These are phyloP conservation scores for Cydia fagiglandana DNA, from an alignment of 1,140 invertebrate species.

Conservation along the genomic window DNA sequence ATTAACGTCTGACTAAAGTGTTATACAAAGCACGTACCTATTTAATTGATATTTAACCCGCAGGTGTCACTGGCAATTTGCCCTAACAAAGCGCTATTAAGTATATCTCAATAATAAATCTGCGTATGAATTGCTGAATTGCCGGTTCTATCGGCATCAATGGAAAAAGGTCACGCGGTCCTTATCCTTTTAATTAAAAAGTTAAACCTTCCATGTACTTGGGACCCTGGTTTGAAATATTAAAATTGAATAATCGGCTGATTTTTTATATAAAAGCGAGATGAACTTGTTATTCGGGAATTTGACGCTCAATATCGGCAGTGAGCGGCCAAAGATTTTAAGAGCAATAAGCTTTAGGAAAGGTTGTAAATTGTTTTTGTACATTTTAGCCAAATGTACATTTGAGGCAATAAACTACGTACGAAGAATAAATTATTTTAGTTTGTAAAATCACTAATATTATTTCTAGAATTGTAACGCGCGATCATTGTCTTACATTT, in stretches of 20 bases:
- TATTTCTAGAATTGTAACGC: no score
- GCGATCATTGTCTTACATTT: no score
- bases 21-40: not conserved
- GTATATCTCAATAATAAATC: conserved; percentile 4
- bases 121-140: conserved; percentile 11
- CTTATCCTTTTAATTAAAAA: conserved; percentile 21
- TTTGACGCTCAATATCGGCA: not conserved
- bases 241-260: not conserved
- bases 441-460: no score
- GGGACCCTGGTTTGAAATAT: not conserved
- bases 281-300: not conserved
- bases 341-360: not conserved
- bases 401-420: no score
- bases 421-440: no score
- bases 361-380: no score
- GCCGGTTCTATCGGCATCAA: not conserved
- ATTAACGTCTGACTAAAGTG: not conserved
- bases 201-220: conserved; percentile 3
- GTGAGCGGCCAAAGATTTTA: not conserved
- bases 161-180: conserved; percentile 19
- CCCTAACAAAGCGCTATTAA: not conserved
- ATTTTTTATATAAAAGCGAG: not conserved
- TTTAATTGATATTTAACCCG: not conserved
- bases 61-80: not conserved
- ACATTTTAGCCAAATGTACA: no score